Conservation (phyloP, 2,113 vertebrate species). For the Macrotis lagotis region DNA sequence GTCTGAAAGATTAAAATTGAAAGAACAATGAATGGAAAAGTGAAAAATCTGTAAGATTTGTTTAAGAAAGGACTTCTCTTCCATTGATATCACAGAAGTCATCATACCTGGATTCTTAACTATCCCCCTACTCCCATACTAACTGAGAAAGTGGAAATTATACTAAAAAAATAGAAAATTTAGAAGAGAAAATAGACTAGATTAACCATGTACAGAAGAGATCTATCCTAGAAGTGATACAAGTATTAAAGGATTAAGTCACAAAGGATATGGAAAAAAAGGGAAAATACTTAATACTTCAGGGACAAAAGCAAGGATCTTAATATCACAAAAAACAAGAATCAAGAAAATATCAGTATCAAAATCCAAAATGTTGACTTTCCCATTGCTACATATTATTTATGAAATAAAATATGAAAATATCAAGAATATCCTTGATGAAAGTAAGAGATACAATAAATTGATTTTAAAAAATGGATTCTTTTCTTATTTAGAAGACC, state of each 20-base stretch:
- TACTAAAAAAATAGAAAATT: not conserved
- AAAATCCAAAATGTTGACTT: too few species aligned
- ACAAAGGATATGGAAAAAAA: too few species aligned
- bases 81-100: not conserved
- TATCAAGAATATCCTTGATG: too few species aligned
- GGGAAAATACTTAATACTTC: too few species aligned
- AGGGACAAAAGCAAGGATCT: too few species aligned
- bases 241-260: not conserved
- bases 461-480: too few species aligned
- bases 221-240: not conserved
- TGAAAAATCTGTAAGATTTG: not conserved
- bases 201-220: not conserved
- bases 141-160: not conserved
- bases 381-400: too few species aligned
- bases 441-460: too few species aligned
- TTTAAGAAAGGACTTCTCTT: not conserved
- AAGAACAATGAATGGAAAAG: not conserved
- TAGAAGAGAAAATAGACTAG: not conserved
- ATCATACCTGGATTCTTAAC: not conserved
- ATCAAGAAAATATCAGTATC: too few species aligned
- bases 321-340: too few species aligned
- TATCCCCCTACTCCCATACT: not conserved
- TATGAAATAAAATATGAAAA: too few species aligned
- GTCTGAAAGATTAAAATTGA: not conserved
- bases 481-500: too few species aligned